phyloP scores from a whole-genome alignment of 2,888 invertebrate genomes.

The Steromphala cineraria region DNA sequence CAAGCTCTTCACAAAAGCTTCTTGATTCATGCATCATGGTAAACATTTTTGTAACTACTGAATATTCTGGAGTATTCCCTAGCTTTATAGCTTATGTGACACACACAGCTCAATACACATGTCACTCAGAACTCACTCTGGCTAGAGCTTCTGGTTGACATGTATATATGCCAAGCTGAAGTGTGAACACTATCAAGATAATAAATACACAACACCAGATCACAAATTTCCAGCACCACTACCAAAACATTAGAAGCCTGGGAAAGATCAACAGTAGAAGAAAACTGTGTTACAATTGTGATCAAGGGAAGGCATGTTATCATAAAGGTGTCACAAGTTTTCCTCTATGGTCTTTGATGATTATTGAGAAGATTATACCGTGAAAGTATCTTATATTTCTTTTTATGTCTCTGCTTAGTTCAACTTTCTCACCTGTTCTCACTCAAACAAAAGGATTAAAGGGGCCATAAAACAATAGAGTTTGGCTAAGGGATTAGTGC shows the following conservation, averaged over 20 bases:
- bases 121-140: neutral
- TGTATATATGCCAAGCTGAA: neutral
- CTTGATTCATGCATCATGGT: too few relatives aligned
- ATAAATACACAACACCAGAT: neutral
- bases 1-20: neutral
- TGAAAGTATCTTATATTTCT: neutral
- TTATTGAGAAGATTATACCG: neutral
- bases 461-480: neutral
- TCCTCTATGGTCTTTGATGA: neutral
- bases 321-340: neutral
- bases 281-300: neutral
- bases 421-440: neutral
- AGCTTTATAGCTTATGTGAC: neutral
- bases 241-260: neutral
- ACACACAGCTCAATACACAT: neutral
- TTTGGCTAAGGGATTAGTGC: neutral
- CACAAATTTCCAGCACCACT: neutral
- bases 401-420: neutral
- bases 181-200: neutral
- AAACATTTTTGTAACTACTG: too few relatives aligned
- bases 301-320: neutral
- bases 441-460: neutral
- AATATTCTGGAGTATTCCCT: neutral
- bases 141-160: neutral
- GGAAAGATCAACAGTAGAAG: neutral